phyloP scores from a whole-genome alignment of 1,140 invertebrate species.

The Drosophila burlai region DNA sequence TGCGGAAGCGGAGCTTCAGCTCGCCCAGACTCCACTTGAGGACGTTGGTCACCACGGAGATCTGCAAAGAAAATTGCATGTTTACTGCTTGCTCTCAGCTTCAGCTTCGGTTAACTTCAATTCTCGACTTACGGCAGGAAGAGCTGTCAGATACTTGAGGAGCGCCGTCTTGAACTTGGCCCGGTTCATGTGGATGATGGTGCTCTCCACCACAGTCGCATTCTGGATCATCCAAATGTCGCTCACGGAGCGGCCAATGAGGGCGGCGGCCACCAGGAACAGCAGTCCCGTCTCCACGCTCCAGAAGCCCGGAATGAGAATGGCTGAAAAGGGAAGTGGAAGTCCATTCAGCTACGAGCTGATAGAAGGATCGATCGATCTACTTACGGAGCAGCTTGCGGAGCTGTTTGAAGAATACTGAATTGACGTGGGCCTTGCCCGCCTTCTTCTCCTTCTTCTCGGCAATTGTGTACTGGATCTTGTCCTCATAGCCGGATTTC shows the following conservation, averaged over 20 bases:
- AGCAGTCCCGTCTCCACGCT: conserved; percentile 92
- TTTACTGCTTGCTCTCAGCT: no score
- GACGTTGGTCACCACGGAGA: conserved; percentile 96
- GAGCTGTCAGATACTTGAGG: conserved; percentile 91
- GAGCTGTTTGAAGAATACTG: conserved; percentile 92
- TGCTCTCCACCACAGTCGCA: conserved; percentile 96
- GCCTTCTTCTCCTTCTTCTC: conserved; percentile 89
- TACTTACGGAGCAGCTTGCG: conserved; percentile 88
- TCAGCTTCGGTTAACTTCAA: no score
- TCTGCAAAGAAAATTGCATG: conserved; percentile 86
- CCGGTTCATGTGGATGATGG: conserved; percentile 95
- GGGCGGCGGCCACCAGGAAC: conserved; percentile 91
- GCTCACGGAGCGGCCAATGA: conserved; percentile 95
- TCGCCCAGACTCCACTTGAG: conserved; percentile 97
- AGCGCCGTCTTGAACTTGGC: conserved; percentile 91
- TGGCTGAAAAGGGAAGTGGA: conserved; percentile 84
- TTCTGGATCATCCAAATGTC: conserved; percentile 99
- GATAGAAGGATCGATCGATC: no score
- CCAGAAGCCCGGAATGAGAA: conserved; percentile 93
- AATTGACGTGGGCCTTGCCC: conserved; percentile 94
- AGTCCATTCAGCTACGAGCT: background rate
- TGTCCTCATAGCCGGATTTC: conserved; percentile 86
- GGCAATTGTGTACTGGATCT: conserved; percentile 92
- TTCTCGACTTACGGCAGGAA: conserved; percentile 91
- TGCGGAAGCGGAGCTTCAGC: conserved; percentile 95